Conservation (phyloP, 1,140 invertebrate genomes). For the Danaus melanippus region DNA sequence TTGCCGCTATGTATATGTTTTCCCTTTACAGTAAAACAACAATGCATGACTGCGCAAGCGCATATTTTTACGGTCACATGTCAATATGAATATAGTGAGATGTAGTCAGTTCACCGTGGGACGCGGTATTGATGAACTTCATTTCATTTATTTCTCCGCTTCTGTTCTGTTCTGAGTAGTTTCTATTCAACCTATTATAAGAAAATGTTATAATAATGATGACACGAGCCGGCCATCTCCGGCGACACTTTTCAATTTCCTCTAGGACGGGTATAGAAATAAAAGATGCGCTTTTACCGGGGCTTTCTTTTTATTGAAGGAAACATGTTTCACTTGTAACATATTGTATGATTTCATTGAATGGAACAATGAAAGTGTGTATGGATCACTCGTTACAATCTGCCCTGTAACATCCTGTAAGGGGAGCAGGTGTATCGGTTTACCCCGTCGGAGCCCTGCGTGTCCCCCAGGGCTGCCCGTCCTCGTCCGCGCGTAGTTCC, state of each 20-base stretch:
- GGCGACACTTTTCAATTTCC: slow-evolving; percentile 47
- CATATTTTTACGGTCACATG: too few species aligned
- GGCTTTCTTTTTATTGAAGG: slow-evolving; percentile 33
- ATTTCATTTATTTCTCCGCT: too few species aligned
- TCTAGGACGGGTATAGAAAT: slow-evolving; percentile 18
- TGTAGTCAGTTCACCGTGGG: too few species aligned
- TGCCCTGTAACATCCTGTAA: slow-evolving; percentile 22
- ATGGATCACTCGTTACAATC: slow-evolving; percentile 3
- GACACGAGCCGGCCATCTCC: slow-evolving; percentile 20
- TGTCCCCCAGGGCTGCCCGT: slow-evolving; percentile 18
- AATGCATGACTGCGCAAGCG: too few species aligned
- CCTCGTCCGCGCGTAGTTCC: slow-evolving; percentile 12
- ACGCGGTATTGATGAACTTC: too few species aligned
- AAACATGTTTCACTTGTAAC: background rate
- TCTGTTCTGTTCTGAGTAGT: too few species aligned
- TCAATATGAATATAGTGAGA: too few species aligned
- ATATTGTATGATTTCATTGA: background rate
- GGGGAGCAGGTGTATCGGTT: slow-evolving; percentile 36
- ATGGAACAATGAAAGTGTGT: too few species aligned
- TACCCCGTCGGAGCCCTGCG: slow-evolving; percentile 36
- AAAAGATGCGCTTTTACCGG: slow-evolving; percentile 43
- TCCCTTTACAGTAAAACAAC: too few species aligned
- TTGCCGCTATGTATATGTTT: too few species aligned
- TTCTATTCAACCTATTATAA: too few species aligned
- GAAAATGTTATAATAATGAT: too few species aligned